These are phyloP conservation scores for Apoderus coryli DNA, from an alignment of 2,888 invertebrate genomes.

Conservation along the genomic window DNA sequence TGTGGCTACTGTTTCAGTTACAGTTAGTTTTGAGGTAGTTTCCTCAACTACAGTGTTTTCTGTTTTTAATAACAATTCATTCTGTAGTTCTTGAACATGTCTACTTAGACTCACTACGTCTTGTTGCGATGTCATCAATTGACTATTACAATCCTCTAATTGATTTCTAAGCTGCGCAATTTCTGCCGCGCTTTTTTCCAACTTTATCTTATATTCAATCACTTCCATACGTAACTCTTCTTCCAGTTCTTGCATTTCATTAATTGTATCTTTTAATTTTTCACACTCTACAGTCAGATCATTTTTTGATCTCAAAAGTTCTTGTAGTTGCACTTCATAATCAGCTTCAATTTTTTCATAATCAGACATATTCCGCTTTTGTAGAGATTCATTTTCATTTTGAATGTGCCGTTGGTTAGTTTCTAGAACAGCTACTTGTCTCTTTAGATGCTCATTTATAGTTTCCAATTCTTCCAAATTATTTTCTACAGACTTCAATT, in stretches of 20 bases:
- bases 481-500: constrained; percentile 18
- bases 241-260: constrained; percentile 19
- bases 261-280: constrained; percentile 32
- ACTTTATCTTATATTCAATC: constrained; percentile 16
- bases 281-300: constrained; percentile 28
- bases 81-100: constrained; percentile 13
- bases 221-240: constrained; percentile 16
- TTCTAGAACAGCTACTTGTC: constrained; percentile 35
- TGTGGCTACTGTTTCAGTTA: constrained; percentile 10
- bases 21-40: constrained; percentile 17
- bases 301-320: constrained; percentile 27
- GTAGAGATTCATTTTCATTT: constrained; percentile 30
- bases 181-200: constrained; percentile 14
- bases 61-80: constrained; percentile 16
- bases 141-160: not conserved
- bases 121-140: not conserved
- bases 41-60: constrained; percentile 17
- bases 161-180: constrained; percentile 11
- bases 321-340: constrained; percentile 32
- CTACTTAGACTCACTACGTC: constrained; percentile 25
- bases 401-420: constrained; percentile 34
- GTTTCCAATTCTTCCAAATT: constrained; percentile 30
- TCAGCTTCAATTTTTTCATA: constrained; percentile 38
- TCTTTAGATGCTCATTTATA: constrained; percentile 35
- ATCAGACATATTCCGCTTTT: constrained; percentile 31